These are phyloP conservation scores for Tursiops truncatus DNA, from an alignment of 2,113 vertebrate genomes.

Conservation along the genomic window DNA sequence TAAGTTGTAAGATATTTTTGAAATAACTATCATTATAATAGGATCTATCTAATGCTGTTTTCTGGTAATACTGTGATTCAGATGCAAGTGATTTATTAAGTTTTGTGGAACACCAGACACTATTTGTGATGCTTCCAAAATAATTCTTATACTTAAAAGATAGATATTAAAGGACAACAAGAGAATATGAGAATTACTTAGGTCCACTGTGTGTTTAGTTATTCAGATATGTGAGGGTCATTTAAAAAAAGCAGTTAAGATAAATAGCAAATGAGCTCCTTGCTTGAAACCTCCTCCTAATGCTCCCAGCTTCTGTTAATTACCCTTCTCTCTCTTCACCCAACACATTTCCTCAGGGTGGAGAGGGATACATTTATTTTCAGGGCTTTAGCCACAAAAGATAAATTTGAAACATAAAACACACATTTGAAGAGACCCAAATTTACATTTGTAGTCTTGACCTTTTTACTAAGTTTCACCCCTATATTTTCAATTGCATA, in stretches of 20 bases:
- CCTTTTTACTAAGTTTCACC: not conserved
- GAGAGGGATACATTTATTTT: not conserved
- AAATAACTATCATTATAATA: not conserved
- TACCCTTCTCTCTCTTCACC: not conserved
- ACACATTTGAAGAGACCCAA: not conserved
- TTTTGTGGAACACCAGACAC: not conserved
- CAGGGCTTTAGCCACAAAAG: not conserved
- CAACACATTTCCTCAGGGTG: not conserved
- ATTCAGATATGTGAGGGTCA: not conserved
- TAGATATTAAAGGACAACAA: not conserved
- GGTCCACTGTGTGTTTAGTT: not conserved
- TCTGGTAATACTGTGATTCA: not conserved
- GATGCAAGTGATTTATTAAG: not conserved
- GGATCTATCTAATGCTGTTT: not conserved
- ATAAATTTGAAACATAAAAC: not conserved
- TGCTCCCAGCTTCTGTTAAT: not conserved
- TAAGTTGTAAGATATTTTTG: not conserved
- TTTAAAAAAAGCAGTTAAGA: not conserved
- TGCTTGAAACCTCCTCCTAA: not conserved
- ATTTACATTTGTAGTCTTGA: not conserved
- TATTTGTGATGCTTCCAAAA: slow-evolving; percentile 1
- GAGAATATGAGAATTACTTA: not conserved
- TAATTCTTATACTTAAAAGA: slow-evolving; percentile 1
- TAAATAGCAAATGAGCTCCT: not conserved
- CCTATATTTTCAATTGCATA: not conserved